phyloP scores from a whole-genome alignment of 2,113 vertebrate species.

The Saccopteryx leptura region DNA sequence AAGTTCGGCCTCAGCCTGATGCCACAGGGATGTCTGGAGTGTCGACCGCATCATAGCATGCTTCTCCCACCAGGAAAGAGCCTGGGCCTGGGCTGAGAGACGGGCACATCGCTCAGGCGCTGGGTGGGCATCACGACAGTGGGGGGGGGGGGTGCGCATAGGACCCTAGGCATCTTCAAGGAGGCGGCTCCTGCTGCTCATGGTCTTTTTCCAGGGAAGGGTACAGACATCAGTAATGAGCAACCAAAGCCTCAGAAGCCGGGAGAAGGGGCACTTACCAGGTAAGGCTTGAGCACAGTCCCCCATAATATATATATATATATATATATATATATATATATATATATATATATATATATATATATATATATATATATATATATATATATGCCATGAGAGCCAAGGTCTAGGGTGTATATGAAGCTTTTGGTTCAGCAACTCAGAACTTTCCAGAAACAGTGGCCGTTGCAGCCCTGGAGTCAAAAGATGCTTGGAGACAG shows the following conservation, averaged over 20 bases:
- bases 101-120: fast-evolving
- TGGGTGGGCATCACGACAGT: neutral
- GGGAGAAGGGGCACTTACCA: too few relatives aligned
- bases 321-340: too few relatives aligned
- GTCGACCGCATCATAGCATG: fast-evolving
- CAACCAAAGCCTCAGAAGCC: neutral
- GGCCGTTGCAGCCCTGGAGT: neutral
- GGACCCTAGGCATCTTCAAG: neutral
- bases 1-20: neutral
- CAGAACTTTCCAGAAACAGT: conserved; percentile 25
- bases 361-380: too few relatives aligned
- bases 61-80: neutral
- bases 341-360: too few relatives aligned
- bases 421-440: neutral
- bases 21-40: neutral
- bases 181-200: neutral
- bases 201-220: neutral
- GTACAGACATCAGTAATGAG: neutral
- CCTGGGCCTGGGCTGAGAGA: too few relatives aligned
- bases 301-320: fast-evolving
- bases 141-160: neutral
- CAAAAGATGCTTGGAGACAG: conserved; percentile 53
- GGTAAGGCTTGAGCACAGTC: neutral
- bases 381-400: fast-evolving
- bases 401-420: neutral